A percentile compares a stretch with the other conserved stretches of the same genome.
Conservation (phyloP, 2,113 vertebrate genomes). For the Prunella fulvescens region DNA sequence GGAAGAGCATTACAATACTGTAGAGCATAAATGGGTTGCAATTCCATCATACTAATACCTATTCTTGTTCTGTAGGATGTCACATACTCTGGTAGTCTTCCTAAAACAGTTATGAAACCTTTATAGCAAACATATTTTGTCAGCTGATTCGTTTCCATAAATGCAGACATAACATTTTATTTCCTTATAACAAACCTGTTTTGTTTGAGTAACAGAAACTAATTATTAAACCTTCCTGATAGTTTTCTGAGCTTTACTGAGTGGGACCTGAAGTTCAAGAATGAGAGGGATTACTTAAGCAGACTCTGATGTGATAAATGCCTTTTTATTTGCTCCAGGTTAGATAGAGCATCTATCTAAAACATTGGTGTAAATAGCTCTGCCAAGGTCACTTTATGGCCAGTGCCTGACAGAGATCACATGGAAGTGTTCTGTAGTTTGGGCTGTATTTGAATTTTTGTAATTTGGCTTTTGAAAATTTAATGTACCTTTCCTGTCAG, state of each 20-base stretch:
- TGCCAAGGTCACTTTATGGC: constrained; percentile 38
- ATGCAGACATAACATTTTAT: neutral
- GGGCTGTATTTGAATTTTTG: constrained; percentile 2
- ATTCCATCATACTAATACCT: neutral
- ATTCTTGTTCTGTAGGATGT: neutral
- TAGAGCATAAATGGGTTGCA: neutral
- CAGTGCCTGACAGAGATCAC: neutral
- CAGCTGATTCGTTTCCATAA: neutral
- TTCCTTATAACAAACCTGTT: neutral
- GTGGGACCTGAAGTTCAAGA: neutral
- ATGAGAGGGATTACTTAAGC: neutral
- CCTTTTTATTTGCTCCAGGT: constrained; percentile 40
- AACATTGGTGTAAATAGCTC: constrained; percentile 18
- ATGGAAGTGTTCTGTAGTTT: constrained; percentile 37
- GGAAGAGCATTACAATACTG: neutral
- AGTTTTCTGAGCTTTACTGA: constrained; percentile 24
- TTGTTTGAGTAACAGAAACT: neutral
- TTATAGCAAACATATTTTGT: neutral
- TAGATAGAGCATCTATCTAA: constrained; percentile 49
- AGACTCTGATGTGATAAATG: constrained; percentile 10
- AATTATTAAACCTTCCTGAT: neutral
- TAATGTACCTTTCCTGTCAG: neutral
- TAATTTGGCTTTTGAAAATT: constrained; percentile 39
- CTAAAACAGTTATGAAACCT: neutral
- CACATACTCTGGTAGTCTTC: neutral